A percentile compares a stretch with the other conserved stretches of the same genome.
phyloP scores from a whole-genome alignment of 2,888 invertebrate species.

The Galeopsomyia nigrocyanea region DNA sequence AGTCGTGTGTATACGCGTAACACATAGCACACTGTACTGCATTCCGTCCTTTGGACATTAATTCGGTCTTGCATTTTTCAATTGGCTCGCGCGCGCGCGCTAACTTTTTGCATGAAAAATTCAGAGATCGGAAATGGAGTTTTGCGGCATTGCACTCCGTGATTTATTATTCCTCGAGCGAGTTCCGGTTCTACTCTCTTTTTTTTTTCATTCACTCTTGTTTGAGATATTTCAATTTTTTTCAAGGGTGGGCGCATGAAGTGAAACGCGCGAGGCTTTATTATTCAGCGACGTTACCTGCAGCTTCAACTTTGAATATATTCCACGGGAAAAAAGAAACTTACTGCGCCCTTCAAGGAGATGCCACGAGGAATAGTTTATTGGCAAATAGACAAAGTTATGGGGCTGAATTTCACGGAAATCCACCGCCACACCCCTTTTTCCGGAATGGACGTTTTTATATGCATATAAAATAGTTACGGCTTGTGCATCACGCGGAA shows the following conservation, averaged over 20 bases:
- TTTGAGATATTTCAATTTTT: slow-evolving; percentile 23
- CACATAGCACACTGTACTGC: not conserved
- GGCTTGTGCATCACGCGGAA: not conserved
- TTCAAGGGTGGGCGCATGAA: slow-evolving; percentile 13
- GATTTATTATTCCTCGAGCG: not conserved
- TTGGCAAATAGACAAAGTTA: slow-evolving; percentile 42
- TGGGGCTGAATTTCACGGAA: slow-evolving; percentile 27
- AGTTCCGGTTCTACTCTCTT: not conserved
- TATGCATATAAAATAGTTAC: slow-evolving; percentile 16
- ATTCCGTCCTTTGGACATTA: slow-evolving; percentile 7
- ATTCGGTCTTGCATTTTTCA: slow-evolving; percentile 20
- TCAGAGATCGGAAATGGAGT: not conserved
- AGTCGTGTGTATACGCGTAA: too few relatives aligned
- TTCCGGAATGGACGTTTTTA: slow-evolving; percentile 15
- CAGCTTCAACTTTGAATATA: slow-evolving; percentile 35
- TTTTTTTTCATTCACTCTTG: not conserved
- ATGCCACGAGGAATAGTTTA: slow-evolving; percentile 33
- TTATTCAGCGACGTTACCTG: slow-evolving; percentile 34
- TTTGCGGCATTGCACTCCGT: not conserved
- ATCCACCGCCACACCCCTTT: slow-evolving; percentile 1
- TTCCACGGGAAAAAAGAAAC: slow-evolving; percentile 30
- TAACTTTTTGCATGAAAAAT: not conserved
- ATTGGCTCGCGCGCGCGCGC: not conserved
- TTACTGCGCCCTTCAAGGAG: slow-evolving; percentile 12
- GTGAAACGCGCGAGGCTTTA: slow-evolving; percentile 33